Conservation (phyloP, 1,140 invertebrate genomes). For the Zophobas atratus region DNA sequence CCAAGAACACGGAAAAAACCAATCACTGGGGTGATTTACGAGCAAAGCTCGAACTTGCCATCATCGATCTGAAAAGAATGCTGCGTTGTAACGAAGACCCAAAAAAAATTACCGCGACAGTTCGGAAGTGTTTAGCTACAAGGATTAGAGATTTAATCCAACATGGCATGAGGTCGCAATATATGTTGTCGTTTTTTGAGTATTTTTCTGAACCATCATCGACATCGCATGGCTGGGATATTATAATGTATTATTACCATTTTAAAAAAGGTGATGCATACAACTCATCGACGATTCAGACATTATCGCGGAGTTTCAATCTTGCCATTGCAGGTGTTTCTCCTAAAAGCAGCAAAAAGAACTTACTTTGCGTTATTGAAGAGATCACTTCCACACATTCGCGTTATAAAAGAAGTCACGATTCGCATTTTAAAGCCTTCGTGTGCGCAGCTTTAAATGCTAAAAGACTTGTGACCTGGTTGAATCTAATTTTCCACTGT, state of each 20-base stretch:
- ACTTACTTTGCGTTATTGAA: conserved; percentile 91
- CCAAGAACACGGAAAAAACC: conserved; percentile 88
- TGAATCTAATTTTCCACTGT: conserved; percentile 93
- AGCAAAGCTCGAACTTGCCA: conserved; percentile 92
- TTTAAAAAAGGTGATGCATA: conserved; percentile 92
- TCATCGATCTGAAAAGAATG: conserved; percentile 83
- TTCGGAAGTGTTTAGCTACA: conserved; percentile 91
- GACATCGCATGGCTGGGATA: conserved; percentile 90
- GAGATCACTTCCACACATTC: conserved; percentile 93
- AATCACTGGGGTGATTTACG: conserved; percentile 96
- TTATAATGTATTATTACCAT: conserved; percentile 92
- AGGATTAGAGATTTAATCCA: conserved; percentile 93
- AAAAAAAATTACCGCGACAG: conserved; percentile 79
- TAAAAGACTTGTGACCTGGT: conserved; percentile 89
- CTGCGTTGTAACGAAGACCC: conserved; percentile 67
- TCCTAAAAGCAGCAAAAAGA: conserved; percentile 91
- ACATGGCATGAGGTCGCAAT: conserved; percentile 89
- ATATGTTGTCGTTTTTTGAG: conserved; percentile 90
- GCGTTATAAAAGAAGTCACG: conserved; percentile 93
- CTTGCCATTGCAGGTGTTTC: conserved; percentile 92
- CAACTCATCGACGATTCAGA: conserved; percentile 94
- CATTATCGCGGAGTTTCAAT: conserved; percentile 97
- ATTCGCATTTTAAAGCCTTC: conserved; percentile 99
- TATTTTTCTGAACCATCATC: conserved; percentile 84
- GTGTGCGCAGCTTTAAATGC: conserved; percentile 95